Conservation (phyloP, 1,140 invertebrate genomes). For the Lethocerus indicus region DNA sequence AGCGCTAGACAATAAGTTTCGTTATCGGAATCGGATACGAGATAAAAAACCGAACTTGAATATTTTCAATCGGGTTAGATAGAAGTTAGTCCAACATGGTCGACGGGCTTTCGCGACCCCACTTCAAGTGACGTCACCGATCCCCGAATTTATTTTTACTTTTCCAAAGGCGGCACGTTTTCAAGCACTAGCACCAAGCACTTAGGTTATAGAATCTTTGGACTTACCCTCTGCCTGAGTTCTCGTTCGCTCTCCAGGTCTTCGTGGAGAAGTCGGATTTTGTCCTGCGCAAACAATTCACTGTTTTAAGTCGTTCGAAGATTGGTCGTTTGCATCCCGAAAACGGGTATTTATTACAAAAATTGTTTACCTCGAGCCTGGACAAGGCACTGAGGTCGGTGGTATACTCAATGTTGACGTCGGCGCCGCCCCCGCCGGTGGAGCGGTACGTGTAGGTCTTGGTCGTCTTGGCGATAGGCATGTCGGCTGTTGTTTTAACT, state of each 20-base stretch:
- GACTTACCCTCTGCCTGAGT: conserved; percentile 87
- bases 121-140: too few relatives aligned
- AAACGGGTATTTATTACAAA: conserved; percentile 4
- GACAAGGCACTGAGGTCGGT: conserved; percentile 80
- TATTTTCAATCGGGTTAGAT: too few relatives aligned
- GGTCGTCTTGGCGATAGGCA: conserved; percentile 38
- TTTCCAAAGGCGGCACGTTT: neutral
- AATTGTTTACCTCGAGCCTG: conserved; percentile 68
- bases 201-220: neutral
- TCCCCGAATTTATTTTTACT: conserved; percentile 1
- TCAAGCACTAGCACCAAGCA: neutral
- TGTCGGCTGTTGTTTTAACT: too few relatives aligned
- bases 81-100: too few relatives aligned
- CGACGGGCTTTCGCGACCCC: too few relatives aligned
- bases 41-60: too few relatives aligned
- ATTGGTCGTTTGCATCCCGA: neutral
- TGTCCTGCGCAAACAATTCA: conserved; percentile 47
- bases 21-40: too few relatives aligned
- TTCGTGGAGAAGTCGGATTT: conserved; percentile 92
- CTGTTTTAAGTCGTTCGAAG: neutral
- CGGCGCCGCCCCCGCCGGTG: conserved; percentile 52
- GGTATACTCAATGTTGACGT: conserved; percentile 87
- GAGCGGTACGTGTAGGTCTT: conserved; percentile 74
- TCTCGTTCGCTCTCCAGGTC: conserved; percentile 94
- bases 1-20: too few relatives aligned